These are phyloP conservation scores for Quadriops clusia DNA, from an alignment of 2,888 invertebrate genomes.

Conservation along the genomic window DNA sequence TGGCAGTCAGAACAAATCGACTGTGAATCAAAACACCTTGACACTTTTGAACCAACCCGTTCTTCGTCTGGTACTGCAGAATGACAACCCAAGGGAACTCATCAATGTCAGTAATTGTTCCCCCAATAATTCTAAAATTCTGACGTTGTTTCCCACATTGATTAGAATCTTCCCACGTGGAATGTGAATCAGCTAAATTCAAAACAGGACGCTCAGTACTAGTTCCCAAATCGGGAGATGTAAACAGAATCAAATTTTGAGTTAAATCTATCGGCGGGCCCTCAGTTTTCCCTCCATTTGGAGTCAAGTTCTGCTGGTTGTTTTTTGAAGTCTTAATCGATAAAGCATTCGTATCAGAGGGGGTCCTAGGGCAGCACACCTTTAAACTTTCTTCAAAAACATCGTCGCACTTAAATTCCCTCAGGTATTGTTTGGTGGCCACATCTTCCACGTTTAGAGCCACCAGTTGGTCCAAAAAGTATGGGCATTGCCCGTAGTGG, in stretches of 20 bases:
- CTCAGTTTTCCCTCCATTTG: too few relatives aligned
- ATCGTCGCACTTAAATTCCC: conserved; percentile 18
- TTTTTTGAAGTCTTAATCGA: too few relatives aligned
- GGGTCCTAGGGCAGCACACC: conserved; percentile 9
- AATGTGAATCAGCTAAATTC: too few relatives aligned
- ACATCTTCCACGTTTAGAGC: too few relatives aligned
- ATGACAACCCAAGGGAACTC: conserved; percentile 55
- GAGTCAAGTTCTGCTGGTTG: too few relatives aligned
- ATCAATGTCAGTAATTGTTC: conserved; percentile 32
- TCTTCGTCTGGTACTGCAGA: conserved; percentile 36
- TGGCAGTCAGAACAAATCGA: conserved; percentile 49
- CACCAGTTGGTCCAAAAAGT: conserved; percentile 1
- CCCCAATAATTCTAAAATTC: conserved; percentile 31
- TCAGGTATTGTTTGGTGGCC: conserved; percentile 14
- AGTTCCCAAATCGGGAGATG: too few relatives aligned
- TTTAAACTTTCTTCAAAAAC: conserved; percentile 11
- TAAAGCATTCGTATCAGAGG: too few relatives aligned
- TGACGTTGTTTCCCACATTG: conserved; percentile 8
- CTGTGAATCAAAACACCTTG: conserved; percentile 49
- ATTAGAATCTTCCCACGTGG: conserved; percentile 1
- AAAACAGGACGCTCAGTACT: too few relatives aligned
- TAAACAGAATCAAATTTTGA: too few relatives aligned
- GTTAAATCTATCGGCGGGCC: too few relatives aligned
- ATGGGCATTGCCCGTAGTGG: neutral
- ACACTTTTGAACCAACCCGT: conserved; percentile 33